These are phyloP conservation scores for Corapipo altera DNA, from an alignment of 2,113 vertebrate species.

Conservation along the genomic window DNA sequence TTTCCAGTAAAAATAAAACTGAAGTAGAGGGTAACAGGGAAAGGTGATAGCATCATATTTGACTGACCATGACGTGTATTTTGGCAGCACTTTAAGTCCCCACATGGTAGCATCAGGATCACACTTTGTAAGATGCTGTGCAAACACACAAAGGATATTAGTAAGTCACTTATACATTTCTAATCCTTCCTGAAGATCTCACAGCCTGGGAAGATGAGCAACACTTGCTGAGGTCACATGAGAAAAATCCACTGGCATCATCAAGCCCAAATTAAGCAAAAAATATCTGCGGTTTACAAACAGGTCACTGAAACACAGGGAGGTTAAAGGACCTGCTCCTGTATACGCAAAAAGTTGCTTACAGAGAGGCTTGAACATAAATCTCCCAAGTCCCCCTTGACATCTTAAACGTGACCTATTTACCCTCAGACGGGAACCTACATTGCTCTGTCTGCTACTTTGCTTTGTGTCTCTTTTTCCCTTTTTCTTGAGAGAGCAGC, in stretches of 20 bases:
- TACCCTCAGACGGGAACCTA: background rate
- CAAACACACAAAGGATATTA: background rate
- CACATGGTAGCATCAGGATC: background rate
- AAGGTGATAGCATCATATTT: background rate
- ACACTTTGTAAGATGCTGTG: background rate
- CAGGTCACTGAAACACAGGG: constrained; percentile 24
- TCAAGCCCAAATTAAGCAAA: constrained; percentile 4
- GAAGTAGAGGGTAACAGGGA: background rate
- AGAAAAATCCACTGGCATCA: background rate
- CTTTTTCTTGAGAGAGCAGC: background rate
- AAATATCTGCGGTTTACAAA: constrained; percentile 8
- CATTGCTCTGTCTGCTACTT: constrained; percentile 3
- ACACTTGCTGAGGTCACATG: background rate
- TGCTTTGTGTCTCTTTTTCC: background rate
- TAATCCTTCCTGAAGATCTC: background rate
- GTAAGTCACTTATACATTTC: background rate
- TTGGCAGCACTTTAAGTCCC: background rate
- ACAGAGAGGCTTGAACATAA: constrained; percentile 11
- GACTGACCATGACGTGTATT: background rate
- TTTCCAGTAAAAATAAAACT: background rate
- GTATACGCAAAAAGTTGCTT: background rate
- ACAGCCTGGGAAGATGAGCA: background rate
- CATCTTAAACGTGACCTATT: background rate
- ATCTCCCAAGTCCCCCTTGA: constrained; percentile 14
- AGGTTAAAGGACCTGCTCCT: constrained; percentile 19